Evolutionary conservation across 2,888 invertebrate species (phyloP).

Genomic region (Sisyra terminalis): DNA sequence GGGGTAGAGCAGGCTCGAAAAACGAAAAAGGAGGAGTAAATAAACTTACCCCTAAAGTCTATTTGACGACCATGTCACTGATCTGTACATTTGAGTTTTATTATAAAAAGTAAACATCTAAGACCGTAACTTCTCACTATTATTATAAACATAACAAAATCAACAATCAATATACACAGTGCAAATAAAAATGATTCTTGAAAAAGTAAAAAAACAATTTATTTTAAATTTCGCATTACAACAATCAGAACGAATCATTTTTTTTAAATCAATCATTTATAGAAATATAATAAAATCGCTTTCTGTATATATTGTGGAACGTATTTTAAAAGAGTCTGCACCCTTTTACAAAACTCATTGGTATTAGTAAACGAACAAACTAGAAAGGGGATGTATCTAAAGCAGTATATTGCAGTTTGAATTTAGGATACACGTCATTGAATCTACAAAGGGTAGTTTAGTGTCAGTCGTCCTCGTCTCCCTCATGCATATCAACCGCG

Average conservation of each 20-base stretch:
- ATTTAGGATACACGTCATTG: slow-evolving; percentile 13
- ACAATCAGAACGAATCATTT: neutral
- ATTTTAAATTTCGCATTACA: neutral
- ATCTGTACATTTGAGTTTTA: neutral
- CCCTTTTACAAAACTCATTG: neutral
- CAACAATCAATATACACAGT: too few relatives aligned
- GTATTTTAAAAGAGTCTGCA: neutral
- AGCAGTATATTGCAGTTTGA: slow-evolving; percentile 12
- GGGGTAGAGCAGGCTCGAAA: neutral
- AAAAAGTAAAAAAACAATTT: neutral
- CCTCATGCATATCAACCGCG: too few relatives aligned
- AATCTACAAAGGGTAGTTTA: slow-evolving; percentile 7
- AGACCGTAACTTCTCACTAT: too few relatives aligned
- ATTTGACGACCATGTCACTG: neutral
- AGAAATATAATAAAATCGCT: neutral
- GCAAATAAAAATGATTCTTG: neutral
- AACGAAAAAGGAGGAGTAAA: neutral
- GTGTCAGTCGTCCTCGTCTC: too few relatives aligned
- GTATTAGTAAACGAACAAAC: neutral
- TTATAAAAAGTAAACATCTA: too few relatives aligned
- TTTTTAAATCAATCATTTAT: neutral
- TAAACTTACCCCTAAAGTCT: neutral
- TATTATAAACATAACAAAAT: too few relatives aligned
- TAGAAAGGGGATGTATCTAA: slow-evolving; percentile 7
- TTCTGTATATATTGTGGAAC: neutral